Conservation (phyloP, 2,113 vertebrate species). For the Oncorhynchus tshawytscha region DNA sequence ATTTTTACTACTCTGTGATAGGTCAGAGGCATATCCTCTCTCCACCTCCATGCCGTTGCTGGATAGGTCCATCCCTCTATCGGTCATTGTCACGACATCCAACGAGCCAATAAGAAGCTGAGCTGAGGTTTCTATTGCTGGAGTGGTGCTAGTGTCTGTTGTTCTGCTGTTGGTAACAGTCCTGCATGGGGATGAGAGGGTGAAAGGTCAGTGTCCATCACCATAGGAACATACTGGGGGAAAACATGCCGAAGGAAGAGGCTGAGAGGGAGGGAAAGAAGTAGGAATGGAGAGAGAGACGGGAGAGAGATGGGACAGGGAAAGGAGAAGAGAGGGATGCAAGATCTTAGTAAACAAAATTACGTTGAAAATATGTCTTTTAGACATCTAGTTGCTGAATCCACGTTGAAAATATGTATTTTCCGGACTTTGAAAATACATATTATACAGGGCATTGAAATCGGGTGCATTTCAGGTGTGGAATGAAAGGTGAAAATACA, state of each 20-base stretch:
- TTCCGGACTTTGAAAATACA: too few species aligned
- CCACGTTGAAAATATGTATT: too few species aligned
- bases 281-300: background rate
- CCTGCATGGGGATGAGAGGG: slow-evolving; percentile 62
- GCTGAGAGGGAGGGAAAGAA: background rate
- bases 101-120: slow-evolving; percentile 57
- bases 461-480: too few species aligned
- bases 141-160: slow-evolving; percentile 56
- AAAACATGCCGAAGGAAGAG: background rate
- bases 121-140: slow-evolving; percentile 52
- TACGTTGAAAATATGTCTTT: too few species aligned
- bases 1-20: slow-evolving; percentile 53
- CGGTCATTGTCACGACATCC: slow-evolving; percentile 34
- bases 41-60: slow-evolving; percentile 42
- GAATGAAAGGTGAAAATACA: too few species aligned
- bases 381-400: too few species aligned
- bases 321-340: background rate
- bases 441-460: too few species aligned
- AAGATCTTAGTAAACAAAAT: background rate
- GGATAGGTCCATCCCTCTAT: slow-evolving; percentile 58
- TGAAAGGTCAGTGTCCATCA: background rate
- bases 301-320: slow-evolving; percentile 46
- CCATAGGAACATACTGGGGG: background rate
- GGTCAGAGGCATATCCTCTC: slow-evolving; percentile 46
- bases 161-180: slow-evolving; percentile 73